Evolutionary conservation across 2,888 invertebrate species (phyloP), one percentile per base, ranked within the genome.

Genomic region (Hoplodrina ambigua): DNA sequence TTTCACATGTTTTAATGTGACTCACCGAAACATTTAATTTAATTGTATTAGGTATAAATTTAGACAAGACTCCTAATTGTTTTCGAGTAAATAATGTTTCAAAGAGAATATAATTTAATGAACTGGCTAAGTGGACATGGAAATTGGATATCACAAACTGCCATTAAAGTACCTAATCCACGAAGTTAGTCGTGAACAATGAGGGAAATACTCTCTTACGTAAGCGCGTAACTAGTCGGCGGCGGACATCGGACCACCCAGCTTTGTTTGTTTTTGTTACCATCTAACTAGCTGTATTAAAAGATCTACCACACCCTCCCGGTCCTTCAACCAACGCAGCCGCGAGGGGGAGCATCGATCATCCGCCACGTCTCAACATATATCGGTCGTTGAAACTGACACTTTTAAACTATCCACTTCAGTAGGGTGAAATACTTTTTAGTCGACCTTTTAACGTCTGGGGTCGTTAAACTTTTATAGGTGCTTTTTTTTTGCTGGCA

Each of bases 181-280:
- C 74, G 63, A 78, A 84, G 72, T 78, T 73, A 72, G 75, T 71
- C 72, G 75, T 82, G 75, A 75, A 83, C 81, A 83, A 85, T 83
- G 77, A 85, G 81, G 85, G 82, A 88, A 88, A 89, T 89, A 85
- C 82, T 84, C 76, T 74, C 78, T 85, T 82, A 82, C 80, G 75
- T 84, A 88, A 86, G 78, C 78, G 67, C 74, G 83, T 82, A 80
- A 75, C 75, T 77, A 77, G 68, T 68, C 85, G 83, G 80, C 86
- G 80, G 83, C 78, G 82, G 80, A 72, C 74, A 74, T 77, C 69
- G 83, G 92, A 90, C 93, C 92, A 91, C 91, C 92, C 91, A 81
- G 88, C 74, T 87, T 84, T 90, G 88, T 91, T 91, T 91, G 91
- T 90, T 91, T 90, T 90, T 89, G 86, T 88, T 88, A 84, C 82